Evolutionary conservation across 1,140 invertebrate genomes (phyloP), one percentile per base, ranked within the genome.

Genomic region (Rhizoglyphus robini): DNA sequence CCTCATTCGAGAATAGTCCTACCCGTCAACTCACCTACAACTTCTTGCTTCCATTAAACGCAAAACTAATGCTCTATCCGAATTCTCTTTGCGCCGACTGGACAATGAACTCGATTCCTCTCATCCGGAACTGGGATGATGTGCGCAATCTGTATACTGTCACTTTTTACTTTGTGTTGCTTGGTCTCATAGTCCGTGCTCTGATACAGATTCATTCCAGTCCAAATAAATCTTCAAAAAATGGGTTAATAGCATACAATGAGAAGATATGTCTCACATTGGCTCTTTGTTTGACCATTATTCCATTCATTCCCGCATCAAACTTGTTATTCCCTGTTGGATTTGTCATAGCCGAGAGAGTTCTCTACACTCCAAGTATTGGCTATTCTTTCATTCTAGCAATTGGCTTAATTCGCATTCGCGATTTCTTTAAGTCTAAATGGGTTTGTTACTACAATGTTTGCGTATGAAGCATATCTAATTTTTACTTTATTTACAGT

Each of bases 41-140:
- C 76, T 96, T 96, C 77, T 80, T 97, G 65, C 83, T 91, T 48
- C 85, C 88, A 36, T 80, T 96, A 36, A 97, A 97, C 78, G 79
- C 86, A 31, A 92, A 89, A 86, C 78, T 96, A 46, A 78, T 97
- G 51, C 79, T 94, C 34, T 86, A 90, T 74, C 93, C 93, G 15
- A 87, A 84, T 67, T 82, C 88, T 71, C 81, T 97, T 18, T 96
- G 92, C 78, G 96, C 92, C 77, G 94, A 97, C 78, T 97, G 93
- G 93, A 96, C 93, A 48, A 97, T 97, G 94, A 91, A 91, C 34
- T 96, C 93, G 30, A 86, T 97, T 62, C 88, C 91, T 0, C 73
- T 96, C 13, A 79, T 97, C 13, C 81, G 84, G 65, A 84, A 83
- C 34, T 82, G 92, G 70, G 68, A 80, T 0, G 94, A 97, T 78